Percentiles rank a stretch among this genome's conserved stretches.
These are phyloP conservation scores for Thalassaphorura encarpata DNA, from an alignment of 1,140 invertebrate species.

Conservation along the genomic window DNA sequence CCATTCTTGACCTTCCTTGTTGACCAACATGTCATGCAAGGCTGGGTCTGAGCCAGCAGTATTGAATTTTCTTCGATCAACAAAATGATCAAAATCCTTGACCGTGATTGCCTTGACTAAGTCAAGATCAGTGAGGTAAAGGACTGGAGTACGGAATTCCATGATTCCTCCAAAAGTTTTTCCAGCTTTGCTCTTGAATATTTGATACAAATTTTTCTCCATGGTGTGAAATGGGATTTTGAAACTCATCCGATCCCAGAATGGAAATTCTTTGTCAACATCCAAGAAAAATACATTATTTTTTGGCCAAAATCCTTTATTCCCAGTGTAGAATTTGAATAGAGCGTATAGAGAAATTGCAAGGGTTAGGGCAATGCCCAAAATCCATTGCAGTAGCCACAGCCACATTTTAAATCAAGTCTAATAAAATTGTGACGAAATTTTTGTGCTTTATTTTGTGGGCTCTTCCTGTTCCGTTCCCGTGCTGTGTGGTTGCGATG, in stretches of 20 bases:
- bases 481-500: no score
- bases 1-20: constrained; percentile 40
- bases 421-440: no score
- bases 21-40: constrained; percentile 10
- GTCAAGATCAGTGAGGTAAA: constrained; percentile 6
- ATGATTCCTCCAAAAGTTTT: not conserved
- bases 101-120: constrained; percentile 35
- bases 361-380: not conserved
- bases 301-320: not conserved
- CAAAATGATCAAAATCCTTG: constrained; percentile 45
- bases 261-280: not conserved
- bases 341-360: no score
- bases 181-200: not conserved
- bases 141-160: not conserved
- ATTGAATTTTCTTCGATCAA: constrained; percentile 36
- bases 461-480: no score
- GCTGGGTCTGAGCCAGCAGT: constrained; percentile 29
- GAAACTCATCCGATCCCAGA: not conserved
- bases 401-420: not conserved
- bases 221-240: not conserved
- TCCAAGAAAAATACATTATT: not conserved
- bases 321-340: not conserved
- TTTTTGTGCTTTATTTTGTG: no score
- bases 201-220: not conserved
- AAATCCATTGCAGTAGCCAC: not conserved